phyloP scores from a whole-genome alignment of 1,140 invertebrate species.

The Cydia amplana region DNA sequence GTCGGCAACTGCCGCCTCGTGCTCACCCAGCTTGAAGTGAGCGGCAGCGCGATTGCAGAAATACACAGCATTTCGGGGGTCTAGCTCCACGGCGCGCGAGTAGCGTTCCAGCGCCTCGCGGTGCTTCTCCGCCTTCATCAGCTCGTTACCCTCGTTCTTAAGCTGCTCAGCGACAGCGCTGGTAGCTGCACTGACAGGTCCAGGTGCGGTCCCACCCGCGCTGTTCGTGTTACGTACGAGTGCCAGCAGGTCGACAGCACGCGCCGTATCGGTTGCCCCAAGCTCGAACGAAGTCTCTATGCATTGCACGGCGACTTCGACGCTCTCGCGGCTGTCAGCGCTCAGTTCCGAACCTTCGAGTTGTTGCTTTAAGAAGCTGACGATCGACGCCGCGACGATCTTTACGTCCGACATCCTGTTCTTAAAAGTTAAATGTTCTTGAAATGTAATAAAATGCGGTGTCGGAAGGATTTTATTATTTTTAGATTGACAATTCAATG shows the following conservation, averaged over 20 bases:
- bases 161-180: slow-evolving; percentile 82
- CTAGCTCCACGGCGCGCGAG: slow-evolving; percentile 90
- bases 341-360: slow-evolving; percentile 65
- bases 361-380: slow-evolving; percentile 72
- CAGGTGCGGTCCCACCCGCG: slow-evolving; percentile 35
- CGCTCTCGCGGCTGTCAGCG: slow-evolving; percentile 87
- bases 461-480: slow-evolving; percentile 36
- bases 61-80: slow-evolving; percentile 94
- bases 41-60: slow-evolving; percentile 97
- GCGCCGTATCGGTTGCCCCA: slow-evolving; percentile 74
- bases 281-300: slow-evolving; percentile 90
- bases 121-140: slow-evolving; percentile 90
- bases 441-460: slow-evolving; percentile 34
- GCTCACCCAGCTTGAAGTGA: slow-evolving; percentile 91
- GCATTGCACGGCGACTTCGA: slow-evolving; percentile 91
- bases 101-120: slow-evolving; percentile 91
- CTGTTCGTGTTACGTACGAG: slow-evolving; percentile 57
- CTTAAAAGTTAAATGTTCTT: slow-evolving; percentile 10
- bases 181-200: slow-evolving; percentile 41
- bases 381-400: slow-evolving; percentile 72
- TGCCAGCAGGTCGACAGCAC: slow-evolving; percentile 75
- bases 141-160: slow-evolving; percentile 92
- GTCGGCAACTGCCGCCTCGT: slow-evolving; percentile 91
- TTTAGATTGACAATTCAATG: slow-evolving; percentile 42
- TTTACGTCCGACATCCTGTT: slow-evolving; percentile 71